Evolutionary conservation across 1,140 invertebrate genomes (phyloP).

Genomic region (Drosophila pseudoobscura): DNA sequence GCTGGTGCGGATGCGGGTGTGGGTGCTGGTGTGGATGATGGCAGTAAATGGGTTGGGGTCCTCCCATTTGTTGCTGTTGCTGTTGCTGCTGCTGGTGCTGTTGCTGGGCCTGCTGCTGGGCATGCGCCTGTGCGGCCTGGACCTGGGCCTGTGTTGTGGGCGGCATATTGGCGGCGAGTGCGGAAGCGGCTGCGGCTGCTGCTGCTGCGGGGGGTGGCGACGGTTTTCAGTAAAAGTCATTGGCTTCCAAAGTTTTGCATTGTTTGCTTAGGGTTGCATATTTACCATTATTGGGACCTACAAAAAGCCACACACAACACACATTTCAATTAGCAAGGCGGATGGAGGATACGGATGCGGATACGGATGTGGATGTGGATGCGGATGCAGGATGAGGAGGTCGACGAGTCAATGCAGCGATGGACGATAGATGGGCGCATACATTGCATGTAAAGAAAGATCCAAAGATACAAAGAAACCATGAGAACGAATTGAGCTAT

Average conservation of each 20-base stretch:
- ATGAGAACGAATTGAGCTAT: conserved; percentile 37
- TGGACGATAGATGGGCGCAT: conserved; percentile 26
- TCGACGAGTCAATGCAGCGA: conserved; percentile 14
- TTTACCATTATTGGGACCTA: conserved; percentile 89
- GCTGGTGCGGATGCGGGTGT: conserved; percentile 79
- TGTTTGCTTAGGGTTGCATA: conserved; percentile 96
- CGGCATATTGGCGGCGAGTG: conserved; percentile 46
- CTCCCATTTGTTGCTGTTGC: conserved; percentile 77
- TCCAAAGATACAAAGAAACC: conserved; percentile 14
- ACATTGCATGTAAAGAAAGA: conserved; percentile 38
- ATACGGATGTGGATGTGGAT: conserved; percentile 56
- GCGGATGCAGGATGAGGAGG: conserved; percentile 31
- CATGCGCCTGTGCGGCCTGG: conserved; percentile 17
- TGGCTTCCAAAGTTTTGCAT: conserved; percentile 96
- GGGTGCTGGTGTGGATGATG: conserved; percentile 80
- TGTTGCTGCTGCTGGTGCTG: conserved; percentile 52
- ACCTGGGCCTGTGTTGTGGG: conserved; percentile 65
- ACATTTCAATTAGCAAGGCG: conserved; percentile 74
- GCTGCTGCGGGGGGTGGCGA: conserved; percentile 84
- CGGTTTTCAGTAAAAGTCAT: conserved; percentile 96
- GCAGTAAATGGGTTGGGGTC: conserved; percentile 80
- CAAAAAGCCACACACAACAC: conserved; percentile 64
- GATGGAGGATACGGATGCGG: conserved; percentile 63
- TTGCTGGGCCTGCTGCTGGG: conserved; percentile 48
- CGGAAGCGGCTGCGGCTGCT: conserved; percentile 53